A percentile compares a stretch with the other conserved stretches of the same genome.
Conservation (phyloP, 2,888 invertebrate genomes). For the Antitype chi region DNA sequence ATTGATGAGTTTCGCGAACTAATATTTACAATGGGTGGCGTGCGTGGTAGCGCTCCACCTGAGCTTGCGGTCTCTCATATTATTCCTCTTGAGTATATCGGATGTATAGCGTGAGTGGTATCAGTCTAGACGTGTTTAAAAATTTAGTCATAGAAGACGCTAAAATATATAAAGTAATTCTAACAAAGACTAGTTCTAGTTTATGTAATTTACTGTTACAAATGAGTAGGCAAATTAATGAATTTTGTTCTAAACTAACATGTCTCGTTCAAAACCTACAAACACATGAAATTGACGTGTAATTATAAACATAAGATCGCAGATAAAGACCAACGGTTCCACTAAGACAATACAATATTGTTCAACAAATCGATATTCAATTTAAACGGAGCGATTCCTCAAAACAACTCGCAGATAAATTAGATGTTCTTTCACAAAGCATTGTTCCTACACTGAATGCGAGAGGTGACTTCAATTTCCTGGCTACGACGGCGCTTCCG, state of each 20-base stretch:
- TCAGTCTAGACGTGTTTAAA: constrained; percentile 63
- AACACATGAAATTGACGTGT: constrained; percentile 22
- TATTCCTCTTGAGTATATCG: constrained; percentile 61
- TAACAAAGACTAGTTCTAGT: neutral
- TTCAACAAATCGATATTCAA: constrained; percentile 86
- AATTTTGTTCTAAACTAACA: neutral
- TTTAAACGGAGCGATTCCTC: constrained; percentile 83
- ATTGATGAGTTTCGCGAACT: constrained; percentile 91
- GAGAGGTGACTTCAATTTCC: constrained; percentile 90
- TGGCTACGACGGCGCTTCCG: constrained; percentile 82
- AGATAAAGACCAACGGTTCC: constrained; percentile 62
- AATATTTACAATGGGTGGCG: constrained; percentile 89
- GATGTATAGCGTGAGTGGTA: constrained; percentile 47
- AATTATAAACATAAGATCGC: constrained; percentile 45
- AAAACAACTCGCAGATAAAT: constrained; percentile 87
- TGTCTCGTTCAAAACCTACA: neutral
- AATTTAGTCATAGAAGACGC: constrained; percentile 2
- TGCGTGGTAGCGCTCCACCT: constrained; percentile 79
- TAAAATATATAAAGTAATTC: neutral
- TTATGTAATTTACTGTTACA: neutral
- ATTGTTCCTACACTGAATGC: constrained; percentile 83
- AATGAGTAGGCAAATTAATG: neutral
- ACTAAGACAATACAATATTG: constrained; percentile 71
- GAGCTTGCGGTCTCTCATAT: constrained; percentile 73
- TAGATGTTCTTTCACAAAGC: constrained; percentile 90